Base-by-base conservation (phyloP, 2,113 vertebrate genomes). In the Paraplagusia blochii region DNA sequence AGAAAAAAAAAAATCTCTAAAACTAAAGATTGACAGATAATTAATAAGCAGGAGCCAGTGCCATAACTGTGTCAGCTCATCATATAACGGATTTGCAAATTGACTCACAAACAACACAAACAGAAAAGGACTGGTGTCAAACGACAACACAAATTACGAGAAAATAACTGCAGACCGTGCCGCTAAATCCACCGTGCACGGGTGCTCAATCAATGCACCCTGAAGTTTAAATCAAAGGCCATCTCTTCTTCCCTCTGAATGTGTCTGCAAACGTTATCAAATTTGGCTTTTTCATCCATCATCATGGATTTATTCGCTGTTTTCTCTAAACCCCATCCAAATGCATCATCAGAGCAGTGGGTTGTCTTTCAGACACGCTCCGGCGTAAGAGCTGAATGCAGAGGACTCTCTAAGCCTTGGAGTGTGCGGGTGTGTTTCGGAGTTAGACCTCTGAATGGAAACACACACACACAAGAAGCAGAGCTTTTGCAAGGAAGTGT, bases 371-470 rank as follows among this genome's bases (percentile, higher is more conserved):
- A 60, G 57, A 55, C 0, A 15, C 47, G 48, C 15, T 50, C 35
- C 29, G 55, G 43, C 48, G 38, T 33, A 5, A 10, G 18, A 19
- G 10, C 42, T 48, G 44, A 68, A 52, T 40, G 36, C 11, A 11
- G 40, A 11, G 4, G 38, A 12, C 44, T 36, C 46, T 47, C 52
- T 43, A 9, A 29, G 9, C n/a, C 35, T 14, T 62, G 50, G 50
- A 59, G 53, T 42, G 44, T 66, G 62, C 51, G 50, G 56, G 53
- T 42, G 44, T 66, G 62, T 54, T 43, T 67, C 8, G 7, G 48
- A 13, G 22, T 54, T 36, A 0, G 19, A 7, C 12, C 33, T 1
- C 2, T 18, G n/a, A 36, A 7, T n/a, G 17, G 9, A 44, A 6
- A 53, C 22, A 58, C 54, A 43, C 39, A 29, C 1, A 42, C 11